Evolutionary conservation across 2,113 vertebrate species (phyloP).

Genomic region (Saccopteryx leptura): DNA sequence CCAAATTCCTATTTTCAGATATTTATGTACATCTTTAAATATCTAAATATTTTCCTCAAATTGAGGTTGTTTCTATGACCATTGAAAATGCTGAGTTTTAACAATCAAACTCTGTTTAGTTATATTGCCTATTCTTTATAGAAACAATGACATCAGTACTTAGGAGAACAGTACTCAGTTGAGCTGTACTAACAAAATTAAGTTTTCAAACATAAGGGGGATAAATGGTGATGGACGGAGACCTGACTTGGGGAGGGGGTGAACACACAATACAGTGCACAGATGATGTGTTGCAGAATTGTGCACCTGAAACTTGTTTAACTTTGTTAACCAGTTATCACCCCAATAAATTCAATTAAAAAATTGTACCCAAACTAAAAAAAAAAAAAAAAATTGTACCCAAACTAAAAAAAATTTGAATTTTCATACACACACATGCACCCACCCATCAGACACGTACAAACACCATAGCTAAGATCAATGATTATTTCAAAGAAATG

Average conservation of each 20-base stretch:
- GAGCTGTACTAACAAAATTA: neutral
- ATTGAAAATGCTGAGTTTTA: conserved; percentile 37
- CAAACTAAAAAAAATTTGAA: too few relatives aligned
- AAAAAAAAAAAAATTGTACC: too few relatives aligned
- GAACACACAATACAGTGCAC: too few relatives aligned
- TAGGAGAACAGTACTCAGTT: neutral
- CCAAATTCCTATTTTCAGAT: neutral
- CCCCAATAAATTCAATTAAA: too few relatives aligned
- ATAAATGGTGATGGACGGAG: too few relatives aligned
- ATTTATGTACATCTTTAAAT: conserved; percentile 16
- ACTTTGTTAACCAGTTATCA: too few relatives aligned
- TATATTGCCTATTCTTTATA: conserved; percentile 14
- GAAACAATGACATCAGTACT: neutral
- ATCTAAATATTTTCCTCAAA: conserved; percentile 10
- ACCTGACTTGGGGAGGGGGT: too few relatives aligned
- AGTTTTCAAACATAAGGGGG: neutral
- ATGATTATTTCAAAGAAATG: neutral
- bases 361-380: too few relatives aligned
- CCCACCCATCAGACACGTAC: neutral
- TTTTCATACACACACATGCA: neutral
- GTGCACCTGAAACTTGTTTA: too few relatives aligned
- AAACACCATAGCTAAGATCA: neutral
- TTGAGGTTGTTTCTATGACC: neutral
- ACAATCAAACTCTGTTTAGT: neutral
- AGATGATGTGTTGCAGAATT: too few relatives aligned